Evolutionary conservation across 2,888 invertebrate genomes (phyloP).

Genomic region (Parnassius apollo): DNA sequence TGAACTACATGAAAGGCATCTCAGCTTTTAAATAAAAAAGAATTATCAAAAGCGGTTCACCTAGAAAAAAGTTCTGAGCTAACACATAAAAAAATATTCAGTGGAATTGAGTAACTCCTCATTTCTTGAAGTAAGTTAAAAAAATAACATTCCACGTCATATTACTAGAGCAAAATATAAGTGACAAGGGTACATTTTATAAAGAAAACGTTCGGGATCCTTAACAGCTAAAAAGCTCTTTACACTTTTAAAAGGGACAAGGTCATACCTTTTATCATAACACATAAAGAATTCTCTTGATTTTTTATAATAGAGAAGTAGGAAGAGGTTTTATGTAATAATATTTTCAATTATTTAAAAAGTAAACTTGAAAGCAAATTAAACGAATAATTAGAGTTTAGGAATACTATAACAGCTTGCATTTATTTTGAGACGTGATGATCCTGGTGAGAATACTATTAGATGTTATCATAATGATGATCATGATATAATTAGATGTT

Average conservation of each 20-base stretch:
- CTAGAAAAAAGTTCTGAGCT: no score
- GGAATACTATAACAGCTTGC: background rate
- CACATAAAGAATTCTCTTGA: constrained; percentile 4
- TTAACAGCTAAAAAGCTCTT: constrained; percentile 40
- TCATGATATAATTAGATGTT: no score
- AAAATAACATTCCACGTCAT: constrained; percentile 37
- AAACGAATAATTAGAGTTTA: background rate
- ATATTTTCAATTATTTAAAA: no score
- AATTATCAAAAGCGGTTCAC: no score
- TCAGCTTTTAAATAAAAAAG: no score
- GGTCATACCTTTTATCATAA: constrained; percentile 26
- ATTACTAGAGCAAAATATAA: constrained; percentile 33
- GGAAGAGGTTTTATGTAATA: background rate
- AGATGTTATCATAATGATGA: no score
- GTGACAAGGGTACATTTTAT: constrained; percentile 57
- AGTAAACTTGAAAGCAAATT: background rate
- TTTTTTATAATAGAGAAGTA: background rate
- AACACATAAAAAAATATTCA: no score
- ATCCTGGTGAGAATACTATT: no score
- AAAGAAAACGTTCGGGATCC: constrained; percentile 44
- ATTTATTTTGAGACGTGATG: background rate
- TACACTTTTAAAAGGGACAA: constrained; percentile 35
- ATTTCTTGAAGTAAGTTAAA: no score
- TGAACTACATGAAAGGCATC: no score
- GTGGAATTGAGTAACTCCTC: no score